Evolutionary conservation across 1,140 invertebrate genomes (phyloP).

Genomic region (Pseudomyrmex cubaensis): DNA sequence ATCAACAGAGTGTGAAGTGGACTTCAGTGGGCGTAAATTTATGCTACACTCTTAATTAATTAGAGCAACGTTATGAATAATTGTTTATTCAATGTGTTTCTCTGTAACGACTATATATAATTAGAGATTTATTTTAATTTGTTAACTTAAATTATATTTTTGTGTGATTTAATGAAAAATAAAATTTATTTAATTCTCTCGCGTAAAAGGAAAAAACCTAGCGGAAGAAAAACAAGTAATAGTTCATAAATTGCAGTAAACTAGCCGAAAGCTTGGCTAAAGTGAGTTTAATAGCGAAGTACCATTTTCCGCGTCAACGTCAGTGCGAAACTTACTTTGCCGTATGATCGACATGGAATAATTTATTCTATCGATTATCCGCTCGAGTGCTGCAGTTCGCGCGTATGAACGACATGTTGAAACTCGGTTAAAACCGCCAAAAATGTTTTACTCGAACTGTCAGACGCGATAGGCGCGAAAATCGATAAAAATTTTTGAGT

Average conservation of each 20-base stretch:
- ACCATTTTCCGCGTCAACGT: constrained; percentile 17
- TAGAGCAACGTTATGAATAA: neutral
- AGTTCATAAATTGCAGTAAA: neutral
- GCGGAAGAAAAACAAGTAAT: neutral
- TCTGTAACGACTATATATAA: neutral
- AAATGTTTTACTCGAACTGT: constrained; percentile 48
- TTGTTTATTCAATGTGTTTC: neutral
- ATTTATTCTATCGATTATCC: constrained; percentile 58
- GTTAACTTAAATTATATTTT: neutral
- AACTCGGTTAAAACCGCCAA: constrained; percentile 48
- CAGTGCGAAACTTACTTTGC: constrained; percentile 17
- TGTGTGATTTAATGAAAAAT: neutral
- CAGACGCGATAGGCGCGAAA: constrained; percentile 4
- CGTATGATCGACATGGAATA: constrained; percentile 50
- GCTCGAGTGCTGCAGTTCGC: constrained; percentile 6
- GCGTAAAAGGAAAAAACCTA: neutral
- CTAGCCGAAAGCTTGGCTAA: neutral
- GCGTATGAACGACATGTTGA: constrained; percentile 32
- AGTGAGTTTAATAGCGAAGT: neutral
- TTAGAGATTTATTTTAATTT: neutral
- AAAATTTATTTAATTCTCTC: neutral
- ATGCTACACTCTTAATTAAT: neutral
- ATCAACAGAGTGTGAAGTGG: neutral
- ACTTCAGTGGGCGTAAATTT: neutral
- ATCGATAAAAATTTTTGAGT: constrained; percentile 49